Evolutionary conservation across 1,140 invertebrate genomes (phyloP), one percentile per base, ranked within the genome.

Genomic region (Forficula auricularia): DNA sequence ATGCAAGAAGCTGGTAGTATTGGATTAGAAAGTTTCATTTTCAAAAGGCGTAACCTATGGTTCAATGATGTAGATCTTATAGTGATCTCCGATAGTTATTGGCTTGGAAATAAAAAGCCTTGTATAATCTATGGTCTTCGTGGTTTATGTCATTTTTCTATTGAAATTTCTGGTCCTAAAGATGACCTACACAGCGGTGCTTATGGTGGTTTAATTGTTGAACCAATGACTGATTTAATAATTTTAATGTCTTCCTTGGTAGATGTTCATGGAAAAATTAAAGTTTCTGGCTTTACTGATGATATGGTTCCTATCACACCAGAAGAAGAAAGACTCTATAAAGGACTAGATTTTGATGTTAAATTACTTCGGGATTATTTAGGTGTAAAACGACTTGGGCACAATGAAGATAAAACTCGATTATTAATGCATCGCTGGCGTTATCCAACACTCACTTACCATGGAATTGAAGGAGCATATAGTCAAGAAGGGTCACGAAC

Each of bases 151-250:
- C 76, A 74, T 50, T 79, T 73, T 53, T 63, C 61, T 42, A 45
- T 76, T 27, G 68, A 70, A 51, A 58, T 78, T 27, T 71, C 78
- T 55, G 90, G 91, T 64, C 79, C 89, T 6, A 61, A 62, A 18
- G 91, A 89, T 66, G 94, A 98, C 68, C 62, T 98, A n/a, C 94
- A 98, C 58, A 95, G 88, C 59, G 94, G 94, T 19, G 75, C 88
- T 2, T 96, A 80, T 68, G 94, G 94, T 15, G 94, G 94, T 19
- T 78, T 80, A 40, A 77, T 89, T 49, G 70, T 82, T 50, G 84
- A 89, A 72, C 87, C 79, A 1, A 87, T 95, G 83, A 60, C 76
- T 4, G 89, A 94, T 65, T 64, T 95, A 14, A 73, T 91, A 42
- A 82, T 81, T 53, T 53, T 95, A 19, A 68, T 95, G 58, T 73